These are phyloP conservation scores for Tautogolabrus adspersus DNA, from an alignment of 2,113 vertebrate species.

Conservation along the genomic window DNA sequence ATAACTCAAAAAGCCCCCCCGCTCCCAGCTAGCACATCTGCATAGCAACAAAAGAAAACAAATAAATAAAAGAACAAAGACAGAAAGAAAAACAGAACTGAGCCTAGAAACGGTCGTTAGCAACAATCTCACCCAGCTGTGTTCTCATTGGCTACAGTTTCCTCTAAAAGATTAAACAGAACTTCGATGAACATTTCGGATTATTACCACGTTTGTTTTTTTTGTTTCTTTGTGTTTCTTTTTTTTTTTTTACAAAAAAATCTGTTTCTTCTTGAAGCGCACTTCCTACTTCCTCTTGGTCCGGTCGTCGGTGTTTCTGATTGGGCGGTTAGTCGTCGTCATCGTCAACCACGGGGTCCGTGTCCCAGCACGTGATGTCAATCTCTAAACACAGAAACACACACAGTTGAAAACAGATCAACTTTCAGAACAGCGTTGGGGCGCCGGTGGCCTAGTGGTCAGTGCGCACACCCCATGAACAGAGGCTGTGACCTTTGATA, in stretches of 20 bases:
- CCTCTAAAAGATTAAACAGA: slow-evolving; percentile 80
- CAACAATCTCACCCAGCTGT: slow-evolving; percentile 62
- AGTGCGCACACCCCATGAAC: no score
- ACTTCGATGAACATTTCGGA: slow-evolving; percentile 80
- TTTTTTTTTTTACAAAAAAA: slow-evolving; percentile 65
- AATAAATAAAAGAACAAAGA: slow-evolving; percentile 73
- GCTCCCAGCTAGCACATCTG: slow-evolving; percentile 64
- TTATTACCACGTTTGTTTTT: slow-evolving; percentile 56
- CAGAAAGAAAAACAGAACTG: slow-evolving; percentile 42
- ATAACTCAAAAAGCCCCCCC: slow-evolving; percentile 39
- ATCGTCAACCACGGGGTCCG: slow-evolving; percentile 93
- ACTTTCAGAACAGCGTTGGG: no score
- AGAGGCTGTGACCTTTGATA: no score
- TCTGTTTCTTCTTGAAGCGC: slow-evolving; percentile 71
- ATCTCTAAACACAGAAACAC: slow-evolving; percentile 85
- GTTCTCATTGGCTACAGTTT: slow-evolving; percentile 72
- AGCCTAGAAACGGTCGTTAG: slow-evolving; percentile 62
- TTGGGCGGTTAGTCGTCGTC: slow-evolving; percentile 88
- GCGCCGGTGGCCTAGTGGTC: no score
- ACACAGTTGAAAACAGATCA: no score
- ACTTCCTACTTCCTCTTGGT: slow-evolving; percentile 71
- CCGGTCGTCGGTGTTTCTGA: slow-evolving; percentile 23
- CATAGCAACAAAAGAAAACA: slow-evolving; percentile 74
- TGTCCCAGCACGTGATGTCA: slow-evolving; percentile 97
- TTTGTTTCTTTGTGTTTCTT: no score